Percentiles rank a stretch among this genome's conserved stretches.
These are phyloP conservation scores for Kryptolebias marmoratus DNA, from an alignment of 2,113 vertebrate genomes.

Conservation along the genomic window DNA sequence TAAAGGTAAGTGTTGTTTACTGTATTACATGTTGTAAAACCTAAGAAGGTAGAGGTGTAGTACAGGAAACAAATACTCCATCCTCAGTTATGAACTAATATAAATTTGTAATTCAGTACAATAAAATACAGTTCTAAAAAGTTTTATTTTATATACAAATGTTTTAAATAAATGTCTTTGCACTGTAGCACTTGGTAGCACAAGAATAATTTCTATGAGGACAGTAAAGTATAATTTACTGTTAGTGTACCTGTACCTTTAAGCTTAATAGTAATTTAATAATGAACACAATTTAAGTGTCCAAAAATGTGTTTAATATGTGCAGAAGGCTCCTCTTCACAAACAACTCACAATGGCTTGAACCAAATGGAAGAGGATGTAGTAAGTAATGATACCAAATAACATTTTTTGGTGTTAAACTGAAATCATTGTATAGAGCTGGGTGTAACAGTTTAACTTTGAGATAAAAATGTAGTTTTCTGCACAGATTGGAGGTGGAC, in stretches of 20 bases:
- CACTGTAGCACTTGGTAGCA: too few relatives aligned
- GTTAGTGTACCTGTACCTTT: too few relatives aligned
- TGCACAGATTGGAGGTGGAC: not conserved
- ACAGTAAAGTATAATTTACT: too few relatives aligned
- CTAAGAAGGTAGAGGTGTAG: too few relatives aligned
- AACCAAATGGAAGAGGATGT: not conserved
- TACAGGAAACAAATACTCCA: too few relatives aligned
- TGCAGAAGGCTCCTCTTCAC: constrained; percentile 1
- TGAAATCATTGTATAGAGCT: not conserved
- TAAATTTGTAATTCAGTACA: too few relatives aligned
- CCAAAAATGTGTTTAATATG: not conserved
- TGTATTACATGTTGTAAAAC: too few relatives aligned
- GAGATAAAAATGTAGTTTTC: not conserved
- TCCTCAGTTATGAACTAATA: too few relatives aligned
- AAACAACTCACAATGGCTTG: not conserved
- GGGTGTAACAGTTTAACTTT: accelerated
- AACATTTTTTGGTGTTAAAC: accelerated
- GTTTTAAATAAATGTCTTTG: too few relatives aligned
- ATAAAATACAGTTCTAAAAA: too few relatives aligned
- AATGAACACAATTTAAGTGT: not conserved
- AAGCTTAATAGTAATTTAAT: not conserved
- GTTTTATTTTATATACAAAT: too few relatives aligned
- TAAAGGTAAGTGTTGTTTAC: constrained; percentile 5
- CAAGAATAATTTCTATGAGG: too few relatives aligned
- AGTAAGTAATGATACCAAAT: not conserved